Evolutionary conservation across 53 echinoderm and acorn worm genomes (phyloP).

Genomic region (Zoroaster sp.): DNA sequence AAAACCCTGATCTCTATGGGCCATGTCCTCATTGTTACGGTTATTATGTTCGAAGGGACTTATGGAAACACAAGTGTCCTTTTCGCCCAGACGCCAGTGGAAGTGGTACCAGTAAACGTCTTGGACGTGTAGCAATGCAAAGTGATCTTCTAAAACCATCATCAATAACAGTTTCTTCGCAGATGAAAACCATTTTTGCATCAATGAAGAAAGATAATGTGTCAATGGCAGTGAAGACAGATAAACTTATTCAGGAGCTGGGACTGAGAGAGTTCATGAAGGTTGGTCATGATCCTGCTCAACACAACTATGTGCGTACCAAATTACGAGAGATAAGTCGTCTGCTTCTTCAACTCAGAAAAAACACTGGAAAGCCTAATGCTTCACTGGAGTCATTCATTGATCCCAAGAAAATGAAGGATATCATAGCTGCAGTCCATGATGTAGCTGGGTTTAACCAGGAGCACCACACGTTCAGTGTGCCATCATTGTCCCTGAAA

Average conservation of each 20-base stretch:
- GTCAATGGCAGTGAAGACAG: conserved; percentile 11
- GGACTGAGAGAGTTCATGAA: conserved; percentile 29
- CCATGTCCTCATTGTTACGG: conserved; percentile 35
- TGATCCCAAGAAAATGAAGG: conserved; percentile 35
- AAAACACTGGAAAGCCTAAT: conserved; percentile 19
- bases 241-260: conserved; percentile 23
- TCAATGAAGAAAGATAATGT: conserved; percentile 18
- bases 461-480: not conserved
- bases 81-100: not conserved
- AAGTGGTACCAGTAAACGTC: not conserved
- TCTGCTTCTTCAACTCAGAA: conserved; percentile 27
- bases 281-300: conserved; percentile 21
- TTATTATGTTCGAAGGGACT: not conserved
- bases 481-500: conserved; percentile 72
- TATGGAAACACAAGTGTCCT: not conserved
- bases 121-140: not conserved
- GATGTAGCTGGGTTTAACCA: conserved; percentile 56
- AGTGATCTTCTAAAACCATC: conserved; percentile 1
- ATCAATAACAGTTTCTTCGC: not conserved
- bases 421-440: conserved; percentile 63
- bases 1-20: not conserved
- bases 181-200: not conserved
- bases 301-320: conserved; percentile 11
- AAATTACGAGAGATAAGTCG: conserved; percentile 55
- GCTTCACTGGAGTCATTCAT: conserved; percentile 44